Evolutionary conservation across 2,113 vertebrate genomes (phyloP).

Genomic region (Pluvianellus socialis): DNA sequence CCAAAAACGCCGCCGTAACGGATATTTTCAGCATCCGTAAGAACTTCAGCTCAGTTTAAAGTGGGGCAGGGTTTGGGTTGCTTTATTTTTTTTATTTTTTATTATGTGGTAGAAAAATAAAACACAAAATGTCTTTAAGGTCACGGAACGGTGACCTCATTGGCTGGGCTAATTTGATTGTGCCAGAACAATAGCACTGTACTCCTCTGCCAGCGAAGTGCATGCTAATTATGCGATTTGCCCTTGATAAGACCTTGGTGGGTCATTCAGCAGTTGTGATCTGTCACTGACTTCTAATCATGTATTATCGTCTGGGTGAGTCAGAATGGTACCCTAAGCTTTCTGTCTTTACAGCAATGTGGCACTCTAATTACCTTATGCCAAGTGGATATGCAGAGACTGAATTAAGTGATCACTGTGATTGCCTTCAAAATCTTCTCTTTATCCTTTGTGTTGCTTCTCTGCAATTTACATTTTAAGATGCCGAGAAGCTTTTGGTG

Average conservation of each 20-base stretch:
- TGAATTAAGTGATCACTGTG: slow-evolving; percentile 88
- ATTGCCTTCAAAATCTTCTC: slow-evolving; percentile 85
- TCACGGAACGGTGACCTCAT: slow-evolving; percentile 90
- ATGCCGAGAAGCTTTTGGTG: slow-evolving; percentile 73
- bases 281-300: slow-evolving; percentile 99
- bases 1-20: slow-evolving; percentile 43
- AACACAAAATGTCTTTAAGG: slow-evolving; percentile 81
- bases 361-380: slow-evolving; percentile 90
- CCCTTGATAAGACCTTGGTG: slow-evolving; percentile 95
- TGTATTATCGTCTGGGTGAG: slow-evolving; percentile 94
- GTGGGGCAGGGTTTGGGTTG: not conserved
- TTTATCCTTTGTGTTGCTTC: slow-evolving; percentile 83
- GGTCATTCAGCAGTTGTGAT: slow-evolving; percentile 97
- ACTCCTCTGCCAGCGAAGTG: slow-evolving; percentile 86
- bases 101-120: slow-evolving; percentile 40
- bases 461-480: slow-evolving; percentile 86
- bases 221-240: slow-evolving; percentile 95
- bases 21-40: not conserved
- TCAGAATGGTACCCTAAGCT: slow-evolving; percentile 85
- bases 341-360: slow-evolving; percentile 85
- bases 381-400: slow-evolving; percentile 87
- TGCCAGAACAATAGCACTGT: slow-evolving; percentile 88
- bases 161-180: slow-evolving; percentile 96
- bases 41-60: slow-evolving; percentile 33
- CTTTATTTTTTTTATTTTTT: not conserved